Evolutionary conservation across 2,797 vertebrate genomes (phyloP).

Genomic region (Thaleichthys pacificus): DNA sequence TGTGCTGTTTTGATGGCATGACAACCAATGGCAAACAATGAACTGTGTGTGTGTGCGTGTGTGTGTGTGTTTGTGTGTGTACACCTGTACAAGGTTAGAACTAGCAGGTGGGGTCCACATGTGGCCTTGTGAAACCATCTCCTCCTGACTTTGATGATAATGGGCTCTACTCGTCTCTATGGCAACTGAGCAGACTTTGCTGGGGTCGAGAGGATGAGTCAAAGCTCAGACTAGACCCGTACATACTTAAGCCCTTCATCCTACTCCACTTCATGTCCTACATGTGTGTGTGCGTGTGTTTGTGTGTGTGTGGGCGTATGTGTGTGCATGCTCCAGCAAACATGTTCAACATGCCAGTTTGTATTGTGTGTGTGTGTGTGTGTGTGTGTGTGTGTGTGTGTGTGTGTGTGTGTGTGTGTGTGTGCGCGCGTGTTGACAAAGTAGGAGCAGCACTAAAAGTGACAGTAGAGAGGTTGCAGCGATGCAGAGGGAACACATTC

Average conservation of each 20-base stretch:
- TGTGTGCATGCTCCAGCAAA: slow-evolving; percentile 17
- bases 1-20: slow-evolving; percentile 40
- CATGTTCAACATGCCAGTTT: background rate
- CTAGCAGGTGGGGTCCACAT: slow-evolving; percentile 31
- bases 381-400: slow-evolving; percentile 16
- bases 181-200: slow-evolving; percentile 44
- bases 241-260: background rate
- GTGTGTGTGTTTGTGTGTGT: slow-evolving; percentile 11
- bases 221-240: slow-evolving; percentile 28
- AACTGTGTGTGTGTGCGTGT: slow-evolving; percentile 15
- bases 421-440: slow-evolving; percentile 9
- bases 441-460: background rate
- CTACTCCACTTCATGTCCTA: background rate
- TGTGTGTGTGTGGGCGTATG: slow-evolving; percentile 12
- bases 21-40: slow-evolving; percentile 43
- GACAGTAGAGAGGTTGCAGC: slow-evolving; percentile 6
- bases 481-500: background rate
- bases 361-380: slow-evolving; percentile 10
- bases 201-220: slow-evolving; percentile 36
- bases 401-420: slow-evolving; percentile 15
- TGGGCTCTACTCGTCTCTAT: slow-evolving; percentile 46
- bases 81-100: slow-evolving; percentile 24
- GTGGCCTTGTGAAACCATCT: slow-evolving; percentile 44
- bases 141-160: slow-evolving; percentile 28
- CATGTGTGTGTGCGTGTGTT: slow-evolving; percentile 3